Base-by-base conservation (phyloP, 2,113 vertebrate genomes). In the Pavo muticus region DNA sequence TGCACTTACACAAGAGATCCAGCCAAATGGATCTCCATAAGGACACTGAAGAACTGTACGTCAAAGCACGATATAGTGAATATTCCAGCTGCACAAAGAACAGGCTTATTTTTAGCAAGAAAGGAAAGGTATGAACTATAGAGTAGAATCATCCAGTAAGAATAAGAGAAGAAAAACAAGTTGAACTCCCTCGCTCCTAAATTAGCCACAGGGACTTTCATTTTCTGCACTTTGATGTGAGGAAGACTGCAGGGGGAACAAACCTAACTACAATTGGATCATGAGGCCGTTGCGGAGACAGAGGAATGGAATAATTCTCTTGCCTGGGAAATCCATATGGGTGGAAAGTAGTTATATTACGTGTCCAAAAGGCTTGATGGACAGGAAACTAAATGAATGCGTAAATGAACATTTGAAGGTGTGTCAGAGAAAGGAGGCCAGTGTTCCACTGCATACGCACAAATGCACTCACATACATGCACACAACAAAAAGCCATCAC, bases 101-200 rank as follows among this genome's bases (percentile, higher is more conserved):
- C 59, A 92, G 71, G 75, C 71, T 94, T 96, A 94, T 92, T 96
- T 97, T 95, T 91, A 95, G 91, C 86, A 90, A 81, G 78, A 29
- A 63, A 80, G 56, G 67, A 87, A 95, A 94, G 90, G 93, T 94
- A 92, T 56, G 82, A 91, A 87, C 84, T 88, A 80, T 45, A 88
- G 39, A 87, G 57, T 74, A 92, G 39, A 47, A 95, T 74, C 50
- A 77, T 77, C 82, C 87, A 77, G 56, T 64, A 92, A 70, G 82
- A 96, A 94, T 80, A 96, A 1, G 13, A 82, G 84, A 83, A 95
- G 93, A 95, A 89, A 92, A 95, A 96, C 91, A 93, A 91, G 93
- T 85, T 86, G 35, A 88, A 95, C 90, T 90, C 82, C 87, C 76
- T 84, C 56, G 42, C 88, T 91, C 39, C 82, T 86, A 48, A 74